A percentile compares a stretch with the other conserved stretches of the same genome.
These are phyloP conservation scores for Caenorhabditis doughertyi DNA, from an alignment of 2,888 invertebrate species.

Conservation along the genomic window DNA sequence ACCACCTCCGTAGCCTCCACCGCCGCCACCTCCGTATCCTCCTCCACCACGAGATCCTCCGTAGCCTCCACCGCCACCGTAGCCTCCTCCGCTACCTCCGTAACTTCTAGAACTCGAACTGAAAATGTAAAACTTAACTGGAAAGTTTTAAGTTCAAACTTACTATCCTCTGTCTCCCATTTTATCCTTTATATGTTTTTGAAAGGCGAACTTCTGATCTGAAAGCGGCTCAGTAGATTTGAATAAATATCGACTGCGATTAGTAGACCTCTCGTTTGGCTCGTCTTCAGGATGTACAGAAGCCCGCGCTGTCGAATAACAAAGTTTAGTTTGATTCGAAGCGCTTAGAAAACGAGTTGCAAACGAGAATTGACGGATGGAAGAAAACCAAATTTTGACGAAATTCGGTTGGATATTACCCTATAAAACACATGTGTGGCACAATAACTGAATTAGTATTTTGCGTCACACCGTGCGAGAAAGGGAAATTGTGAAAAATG, in stretches of 20 bases:
- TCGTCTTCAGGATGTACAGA: slow-evolving; percentile 36
- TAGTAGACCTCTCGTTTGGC: slow-evolving; percentile 60
- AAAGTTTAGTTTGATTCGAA: slow-evolving; percentile 48
- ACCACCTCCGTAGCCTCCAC: slow-evolving; percentile 60
- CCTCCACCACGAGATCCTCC: slow-evolving; percentile 56
- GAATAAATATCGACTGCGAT: slow-evolving; percentile 55
- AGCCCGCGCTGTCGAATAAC: slow-evolving; percentile 52
- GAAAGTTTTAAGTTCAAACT: slow-evolving; percentile 36
- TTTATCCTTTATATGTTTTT: slow-evolving; percentile 61
- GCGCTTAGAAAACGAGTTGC: slow-evolving; percentile 55
- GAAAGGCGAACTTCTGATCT: slow-evolving; percentile 69
- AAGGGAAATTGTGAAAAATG: slow-evolving; percentile 9
- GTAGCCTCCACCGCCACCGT: slow-evolving; percentile 62
- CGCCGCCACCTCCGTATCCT: slow-evolving; percentile 58
- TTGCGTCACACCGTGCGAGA: slow-evolving; percentile 50
- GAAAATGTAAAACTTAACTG: slow-evolving; percentile 1
- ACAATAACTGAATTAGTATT: slow-evolving; percentile 29
- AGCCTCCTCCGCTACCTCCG: slow-evolving; percentile 48
- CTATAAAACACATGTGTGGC: slow-evolving; percentile 60
- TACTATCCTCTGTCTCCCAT: slow-evolving; percentile 71
- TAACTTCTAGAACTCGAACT: slow-evolving; percentile 58
- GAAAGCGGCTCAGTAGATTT: slow-evolving; percentile 58
- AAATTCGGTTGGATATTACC: slow-evolving; percentile 38
- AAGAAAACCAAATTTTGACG: slow-evolving; percentile 52
- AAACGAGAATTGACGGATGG: slow-evolving; percentile 58